Conservation (phyloP, 2,888 invertebrate species). For the Eutolmus rufibarbis region DNA sequence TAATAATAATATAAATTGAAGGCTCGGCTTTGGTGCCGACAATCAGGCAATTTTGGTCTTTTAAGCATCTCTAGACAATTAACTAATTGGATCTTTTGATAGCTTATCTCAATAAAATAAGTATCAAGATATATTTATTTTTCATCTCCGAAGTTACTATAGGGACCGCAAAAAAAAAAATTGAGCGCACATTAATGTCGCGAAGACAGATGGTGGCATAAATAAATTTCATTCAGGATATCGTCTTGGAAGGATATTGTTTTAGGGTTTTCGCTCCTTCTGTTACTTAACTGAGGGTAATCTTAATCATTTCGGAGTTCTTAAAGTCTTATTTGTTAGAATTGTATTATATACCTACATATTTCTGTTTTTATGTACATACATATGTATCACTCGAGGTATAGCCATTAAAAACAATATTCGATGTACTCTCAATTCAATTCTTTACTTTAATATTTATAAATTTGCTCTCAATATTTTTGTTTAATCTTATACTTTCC, state of each 20-base stretch:
- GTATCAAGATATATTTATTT: neutral
- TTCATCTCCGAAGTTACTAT: neutral
- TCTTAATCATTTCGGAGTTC: no score
- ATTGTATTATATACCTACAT: no score
- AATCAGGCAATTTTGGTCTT: neutral
- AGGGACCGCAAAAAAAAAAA: neutral
- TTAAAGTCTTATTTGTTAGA: no score
- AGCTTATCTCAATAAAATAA: neutral
- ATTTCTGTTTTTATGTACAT: no score
- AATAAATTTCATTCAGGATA: neutral
- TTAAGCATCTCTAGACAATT: neutral
- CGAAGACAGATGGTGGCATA: neutral
- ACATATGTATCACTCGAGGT: no score
- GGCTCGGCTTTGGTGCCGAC: neutral
- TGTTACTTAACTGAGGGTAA: neutral
- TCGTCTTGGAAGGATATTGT: neutral
- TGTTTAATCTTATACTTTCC: no score
- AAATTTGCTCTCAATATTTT: no score
- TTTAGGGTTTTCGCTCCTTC: neutral
- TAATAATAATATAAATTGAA: neutral
- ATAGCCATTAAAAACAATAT: no score
- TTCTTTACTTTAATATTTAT: no score
- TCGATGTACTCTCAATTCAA: no score
- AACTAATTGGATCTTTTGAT: neutral
- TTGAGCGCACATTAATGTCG: neutral